phyloP scores from a whole-genome alignment of 2,888 invertebrate species.

The Psylliodes chrysocephalus region DNA sequence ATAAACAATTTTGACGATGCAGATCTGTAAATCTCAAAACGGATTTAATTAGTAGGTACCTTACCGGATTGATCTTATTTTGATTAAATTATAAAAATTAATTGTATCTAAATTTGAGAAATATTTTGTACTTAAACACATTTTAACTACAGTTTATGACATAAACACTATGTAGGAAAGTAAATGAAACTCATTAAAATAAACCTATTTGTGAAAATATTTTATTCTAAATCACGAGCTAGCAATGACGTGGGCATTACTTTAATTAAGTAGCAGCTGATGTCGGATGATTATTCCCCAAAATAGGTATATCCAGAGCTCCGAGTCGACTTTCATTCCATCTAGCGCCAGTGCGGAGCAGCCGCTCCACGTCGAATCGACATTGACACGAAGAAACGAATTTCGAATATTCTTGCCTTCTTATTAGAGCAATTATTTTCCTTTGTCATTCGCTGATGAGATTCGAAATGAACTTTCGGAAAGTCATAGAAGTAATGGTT shows the following conservation, averaged over 20 bases:
- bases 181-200: too few relatives aligned
- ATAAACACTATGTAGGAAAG: too few relatives aligned
- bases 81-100: too few relatives aligned
- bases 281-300: conserved; percentile 58
- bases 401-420: conserved; percentile 26
- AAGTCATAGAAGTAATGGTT: neutral
- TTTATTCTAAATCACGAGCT: neutral
- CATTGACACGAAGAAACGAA: conserved; percentile 33
- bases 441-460: conserved; percentile 33
- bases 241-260: conserved; percentile 56
- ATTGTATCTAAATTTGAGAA: too few relatives aligned
- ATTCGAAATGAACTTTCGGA: conserved; percentile 45
- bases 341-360: conserved; percentile 30
- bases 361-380: too few relatives aligned
- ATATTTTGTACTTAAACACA: too few relatives aligned
- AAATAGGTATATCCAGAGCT: conserved; percentile 49
- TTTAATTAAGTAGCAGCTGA: conserved; percentile 62
- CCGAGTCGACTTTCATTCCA: conserved; percentile 48
- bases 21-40: too few relatives aligned
- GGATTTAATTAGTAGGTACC: too few relatives aligned
- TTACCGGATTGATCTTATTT: too few relatives aligned
- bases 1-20: too few relatives aligned
- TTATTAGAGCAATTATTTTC: conserved; percentile 54
- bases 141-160: too few relatives aligned
- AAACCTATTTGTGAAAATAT: too few relatives aligned